Evolutionary conservation across 2,888 invertebrate genomes (phyloP), one percentile per base, ranked within the genome.

Genomic region (Lapara coniferarum): DNA sequence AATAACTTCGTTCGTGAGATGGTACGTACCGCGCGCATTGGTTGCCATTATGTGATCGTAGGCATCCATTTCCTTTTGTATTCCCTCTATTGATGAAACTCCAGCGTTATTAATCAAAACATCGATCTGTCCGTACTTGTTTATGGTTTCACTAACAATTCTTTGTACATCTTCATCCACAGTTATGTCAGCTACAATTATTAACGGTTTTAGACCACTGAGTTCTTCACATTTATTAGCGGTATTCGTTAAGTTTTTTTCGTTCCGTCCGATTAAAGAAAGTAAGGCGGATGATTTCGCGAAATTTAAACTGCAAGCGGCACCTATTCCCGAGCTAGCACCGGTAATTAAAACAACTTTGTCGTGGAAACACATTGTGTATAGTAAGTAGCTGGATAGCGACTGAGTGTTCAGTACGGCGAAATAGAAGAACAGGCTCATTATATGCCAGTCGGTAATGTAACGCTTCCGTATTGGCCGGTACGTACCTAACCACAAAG

Each of bases 311-410:
- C 92, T 89, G 71, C 87, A 87, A 13, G 85, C 82, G 5, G 90
- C 88, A 19, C 92, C 92, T 58, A 92, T 90, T 2, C 92, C 92
- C 2, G 90, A 85, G 73, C 91, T 90, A 12, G 90, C 90, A 5
- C 92, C 92, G 3, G 92, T 92, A 66, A 92, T 81, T 66, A 92
- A 72, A 37, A 91, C 87, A 52, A 92, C 91, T 87, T 90, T 90
- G 66, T 85, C 78, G 19, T 76, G 77, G 79, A 90, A 91, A 77
- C 85, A 82, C 92, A 92, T 92, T 72, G 74, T 79, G 70, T 66
- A 57, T 67, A 66, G 70, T 2, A 25, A 66, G 70, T 2, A 25
- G 69, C 66, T 70, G 69, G 70, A n/a, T 56, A n/a, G 58, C 69
- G 74, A 82, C 81, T 82, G 84, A 78, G 73, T 69, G 72, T 63